A percentile compares a stretch with the other conserved stretches of the same genome.
These are phyloP conservation scores for Lepidotrigona ventralis DNA, from an alignment of 1,140 invertebrate species.

Conservation along the genomic window DNA sequence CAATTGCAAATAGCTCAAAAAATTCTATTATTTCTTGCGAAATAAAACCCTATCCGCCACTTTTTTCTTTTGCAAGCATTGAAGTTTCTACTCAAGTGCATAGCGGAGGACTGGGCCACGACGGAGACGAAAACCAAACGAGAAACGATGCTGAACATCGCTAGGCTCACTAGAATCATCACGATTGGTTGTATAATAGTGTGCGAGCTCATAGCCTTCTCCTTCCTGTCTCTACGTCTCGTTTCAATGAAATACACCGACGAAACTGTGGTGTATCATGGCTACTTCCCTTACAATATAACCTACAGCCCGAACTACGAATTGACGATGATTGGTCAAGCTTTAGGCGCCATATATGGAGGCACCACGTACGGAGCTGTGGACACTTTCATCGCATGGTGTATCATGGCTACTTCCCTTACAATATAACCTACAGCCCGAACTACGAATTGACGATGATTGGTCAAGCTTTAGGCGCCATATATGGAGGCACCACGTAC, in stretches of 20 bases:
- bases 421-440: slow-evolving; percentile 74
- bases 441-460: slow-evolving; percentile 77
- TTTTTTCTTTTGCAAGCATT: slow-evolving; percentile 37
- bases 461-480: slow-evolving; percentile 73
- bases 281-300: slow-evolving; percentile 74
- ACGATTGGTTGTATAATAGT: slow-evolving; percentile 37
- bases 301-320: slow-evolving; percentile 76
- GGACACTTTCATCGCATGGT: slow-evolving; percentile 77
- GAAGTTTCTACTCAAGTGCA: slow-evolving; percentile 38
- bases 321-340: slow-evolving; percentile 77
- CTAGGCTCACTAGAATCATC: slow-evolving; percentile 28
- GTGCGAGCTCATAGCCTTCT: background rate
- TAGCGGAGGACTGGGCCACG: slow-evolving; percentile 52
- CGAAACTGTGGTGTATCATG: slow-evolving; percentile 17
- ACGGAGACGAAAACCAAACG: background rate
- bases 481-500: slow-evolving; percentile 73
- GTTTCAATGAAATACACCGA: background rate
- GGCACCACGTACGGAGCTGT: slow-evolving; percentile 76
- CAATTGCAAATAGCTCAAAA: too few species aligned
- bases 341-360: slow-evolving; percentile 66
- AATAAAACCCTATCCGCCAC: background rate
- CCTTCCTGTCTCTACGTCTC: background rate
- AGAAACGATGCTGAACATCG: slow-evolving; percentile 40
- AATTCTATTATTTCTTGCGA: too few species aligned
- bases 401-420: slow-evolving; percentile 67